A percentile compares a stretch with the other conserved stretches of the same genome.
Evolutionary conservation across 2,797 vertebrate genomes (phyloP).

Genomic region (Gymnothorax reevesii): DNA sequence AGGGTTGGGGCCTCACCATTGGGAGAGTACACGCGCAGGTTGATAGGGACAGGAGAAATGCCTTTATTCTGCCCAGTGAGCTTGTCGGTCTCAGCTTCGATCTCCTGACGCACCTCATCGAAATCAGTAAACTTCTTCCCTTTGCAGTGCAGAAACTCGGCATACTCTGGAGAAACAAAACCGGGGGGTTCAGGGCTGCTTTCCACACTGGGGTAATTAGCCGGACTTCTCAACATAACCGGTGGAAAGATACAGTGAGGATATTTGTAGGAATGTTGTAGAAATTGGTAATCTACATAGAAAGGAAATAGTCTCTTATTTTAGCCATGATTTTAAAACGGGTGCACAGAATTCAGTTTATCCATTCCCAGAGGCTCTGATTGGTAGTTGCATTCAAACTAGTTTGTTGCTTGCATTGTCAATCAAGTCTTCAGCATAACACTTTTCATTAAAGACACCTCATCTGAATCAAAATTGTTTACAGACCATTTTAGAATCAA

Average conservation of each 20-base stretch:
- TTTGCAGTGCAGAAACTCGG: constrained; percentile 92
- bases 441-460: background rate
- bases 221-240: no score
- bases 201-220: background rate
- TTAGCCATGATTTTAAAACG: background rate
- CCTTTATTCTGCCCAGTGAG: constrained; percentile 92
- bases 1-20: constrained; percentile 71
- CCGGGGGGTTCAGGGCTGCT: background rate
- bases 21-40: constrained; percentile 90
- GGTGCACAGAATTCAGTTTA: background rate
- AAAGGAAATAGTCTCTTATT: background rate
- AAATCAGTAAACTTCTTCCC: constrained; percentile 94
- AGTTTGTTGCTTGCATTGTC: background rate
- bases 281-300: background rate
- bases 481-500: background rate
- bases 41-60: constrained; percentile 93
- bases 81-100: constrained; percentile 90
- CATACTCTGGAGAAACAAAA: constrained; percentile 75
- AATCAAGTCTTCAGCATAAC: background rate
- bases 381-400: background rate
- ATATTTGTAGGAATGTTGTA: background rate
- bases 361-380: background rate
- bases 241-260: background rate
- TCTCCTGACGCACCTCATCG: constrained; percentile 91
- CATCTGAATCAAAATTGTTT: background rate